Percentiles rank a stretch among this genome's conserved stretches.
phyloP scores from a whole-genome alignment of 1,140 invertebrate species.

The Andricus grossulariae region DNA sequence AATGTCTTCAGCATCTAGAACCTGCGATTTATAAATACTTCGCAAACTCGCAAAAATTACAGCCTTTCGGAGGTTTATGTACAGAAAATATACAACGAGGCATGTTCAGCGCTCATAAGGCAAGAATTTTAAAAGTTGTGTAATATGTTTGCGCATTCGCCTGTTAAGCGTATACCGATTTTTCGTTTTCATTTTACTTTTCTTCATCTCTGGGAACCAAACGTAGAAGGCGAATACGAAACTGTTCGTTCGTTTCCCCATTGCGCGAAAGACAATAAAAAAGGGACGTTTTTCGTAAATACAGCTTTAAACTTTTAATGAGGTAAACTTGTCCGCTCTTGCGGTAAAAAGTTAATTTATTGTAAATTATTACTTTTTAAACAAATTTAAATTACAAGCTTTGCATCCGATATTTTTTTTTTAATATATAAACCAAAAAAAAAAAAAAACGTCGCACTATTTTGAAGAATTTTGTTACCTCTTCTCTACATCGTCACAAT shows the following conservation, averaged over 20 bases:
- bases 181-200: conserved; percentile 7
- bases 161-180: conserved; percentile 7
- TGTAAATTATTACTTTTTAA: too few relatives aligned
- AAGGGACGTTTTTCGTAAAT: not conserved
- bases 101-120: not conserved
- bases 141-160: not conserved
- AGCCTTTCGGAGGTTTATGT: not conserved
- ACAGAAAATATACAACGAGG: not conserved
- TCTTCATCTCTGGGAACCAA: not conserved
- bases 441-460: too few relatives aligned
- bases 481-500: too few relatives aligned
- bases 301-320: too few relatives aligned
- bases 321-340: too few relatives aligned
- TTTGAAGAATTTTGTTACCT: too few relatives aligned
- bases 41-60: not conserved
- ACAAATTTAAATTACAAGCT: too few relatives aligned
- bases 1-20: not conserved
- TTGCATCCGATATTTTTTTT: too few relatives aligned
- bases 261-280: not conserved
- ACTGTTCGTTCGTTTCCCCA: not conserved
- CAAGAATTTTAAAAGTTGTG: conserved; percentile 2
- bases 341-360: too few relatives aligned
- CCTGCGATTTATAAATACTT: not conserved
- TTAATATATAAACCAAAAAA: too few relatives aligned
- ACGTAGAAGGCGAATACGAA: not conserved